Base-by-base conservation (phyloP, 2,888 invertebrate genomes). In the Tetheella fluctuosa region DNA sequence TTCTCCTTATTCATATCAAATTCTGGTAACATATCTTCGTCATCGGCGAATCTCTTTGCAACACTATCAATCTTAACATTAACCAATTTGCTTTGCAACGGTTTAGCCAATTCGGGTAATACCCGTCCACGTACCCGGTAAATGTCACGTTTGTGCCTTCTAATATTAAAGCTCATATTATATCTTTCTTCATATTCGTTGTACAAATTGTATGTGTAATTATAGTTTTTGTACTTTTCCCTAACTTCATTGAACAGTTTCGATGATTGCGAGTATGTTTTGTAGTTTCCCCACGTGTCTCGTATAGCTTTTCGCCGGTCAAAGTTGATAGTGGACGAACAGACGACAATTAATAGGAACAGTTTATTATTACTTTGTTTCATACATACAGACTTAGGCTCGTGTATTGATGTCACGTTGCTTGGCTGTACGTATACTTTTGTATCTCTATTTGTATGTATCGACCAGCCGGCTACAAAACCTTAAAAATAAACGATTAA, bases 341-440 rank as follows among this genome's bases (percentile, higher is more conserved):
- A 96, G 0, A 97, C 96, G 23, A 97, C 94, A 64, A 97, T 95
- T 7, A 97, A 87, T 23, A 97, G 84, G 76, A 95, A 95, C 1
- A 95, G 77, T 77, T 87, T 86, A 74, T 74, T 23, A 71, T 61
- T 59, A n/a, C n/a, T n/a, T n/a, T 48, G 17, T 20, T 17, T 48
- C 2, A 77, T 68, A 76, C 96, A 96, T 48, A 95, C 77, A 63
- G 93, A 82, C 42, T 85, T 89, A 0, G 96, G 96, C 64, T 94
- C 94, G 74, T 96, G 94, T 62, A 96, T 84, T 5, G 95, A 93
- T 0, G 96, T 96, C 13, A 95, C 92, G 73, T 95, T 95, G 62
- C 95, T 94, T 0, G 96, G 96, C 67, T 95, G 93, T 23, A 97
- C 95, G 81, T 97, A 97, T 63, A 95, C 90, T 75, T 94, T 94